Base-by-base conservation (phyloP, 2,113 vertebrate species). In the Eolophus roseicapilla region DNA sequence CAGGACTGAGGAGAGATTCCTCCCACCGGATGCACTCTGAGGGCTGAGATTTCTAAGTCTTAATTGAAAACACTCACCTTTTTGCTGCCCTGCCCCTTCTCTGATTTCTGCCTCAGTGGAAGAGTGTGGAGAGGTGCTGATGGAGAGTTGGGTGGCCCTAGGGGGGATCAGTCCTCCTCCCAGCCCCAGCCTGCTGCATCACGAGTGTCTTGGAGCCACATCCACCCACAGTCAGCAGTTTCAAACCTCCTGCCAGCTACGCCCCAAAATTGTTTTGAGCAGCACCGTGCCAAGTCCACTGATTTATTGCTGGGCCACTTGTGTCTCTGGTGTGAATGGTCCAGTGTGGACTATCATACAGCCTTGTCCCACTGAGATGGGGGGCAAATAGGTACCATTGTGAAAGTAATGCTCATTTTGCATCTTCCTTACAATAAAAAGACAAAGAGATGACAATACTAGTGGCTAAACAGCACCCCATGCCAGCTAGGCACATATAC, bases 21-120 rank as follows among this genome's bases (percentile, higher is more conserved):
- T 78, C 76, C 70, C 65, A 92, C 87, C 71, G 84, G 95, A 90
- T 37, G 73, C 70, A 55, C 41, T 86, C 9, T 11, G 44, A 70
- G 60, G 90, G 62, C 83, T 87, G 86, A 95, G 76, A 69, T 84
- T 95, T 87, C 84, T 37, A 78, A 96, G 60, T 44, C 83, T 88
- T 95, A 95, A 95, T 62, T 90, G 95, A 97, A 97, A 97, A 92
- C 16, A 46, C 37, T 96, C 74, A 65, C 70, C 82, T 70, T 92
- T 88, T 57, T 60, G 16, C 53, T 39, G 20, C 69, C 27, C 19
- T 93, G 83, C 33, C 47, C 46, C 16, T 84, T 79, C 91, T 52
- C 17, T 64, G 29, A 44, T 91, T 92, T 86, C 88, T 82, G 25
- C 29, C 31, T 69, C 46, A 64, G 75, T 9, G 19, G 41, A 77